Percentiles rank a stretch among this genome's conserved stretches.
These are phyloP conservation scores for Clunio marinus DNA, from an alignment of 2,888 invertebrate genomes.

Conservation along the genomic window DNA sequence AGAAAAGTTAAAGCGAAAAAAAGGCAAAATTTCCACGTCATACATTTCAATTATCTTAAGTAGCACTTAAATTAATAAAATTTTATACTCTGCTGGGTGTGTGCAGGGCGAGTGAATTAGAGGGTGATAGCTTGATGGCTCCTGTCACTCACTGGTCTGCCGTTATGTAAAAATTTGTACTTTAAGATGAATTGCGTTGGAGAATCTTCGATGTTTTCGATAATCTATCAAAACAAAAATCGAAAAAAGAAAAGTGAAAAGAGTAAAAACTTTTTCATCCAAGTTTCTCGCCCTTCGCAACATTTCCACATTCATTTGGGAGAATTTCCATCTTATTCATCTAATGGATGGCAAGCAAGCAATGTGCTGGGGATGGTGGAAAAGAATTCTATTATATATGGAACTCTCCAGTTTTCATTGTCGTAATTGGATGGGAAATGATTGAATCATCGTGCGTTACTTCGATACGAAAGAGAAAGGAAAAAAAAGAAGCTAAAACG, in stretches of 20 bases:
- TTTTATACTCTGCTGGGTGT: constrained; percentile 26
- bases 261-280: no score
- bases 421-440: constrained; percentile 25
- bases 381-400: not conserved
- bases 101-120: not conserved
- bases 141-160: not conserved
- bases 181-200: not conserved
- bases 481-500: no score
- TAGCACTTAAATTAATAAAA: constrained; percentile 39
- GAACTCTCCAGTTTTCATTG: constrained; percentile 22
- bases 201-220: not conserved
- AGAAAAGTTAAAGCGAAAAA: not conserved
- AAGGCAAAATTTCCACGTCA: constrained; percentile 25
- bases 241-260: not conserved
- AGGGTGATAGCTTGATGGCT: not conserved
- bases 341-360: not conserved
- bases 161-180: no score
- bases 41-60: constrained; percentile 40
- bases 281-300: not conserved
- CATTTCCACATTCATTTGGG: not conserved
- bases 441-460: constrained; percentile 19
- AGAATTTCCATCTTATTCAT: constrained; percentile 9
- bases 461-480: not conserved
- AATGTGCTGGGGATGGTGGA: constrained; percentile 2
- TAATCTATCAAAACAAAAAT: constrained; percentile 4